phyloP scores from a whole-genome alignment of 2,888 invertebrate genomes.

The Bellardia bayeri region DNA sequence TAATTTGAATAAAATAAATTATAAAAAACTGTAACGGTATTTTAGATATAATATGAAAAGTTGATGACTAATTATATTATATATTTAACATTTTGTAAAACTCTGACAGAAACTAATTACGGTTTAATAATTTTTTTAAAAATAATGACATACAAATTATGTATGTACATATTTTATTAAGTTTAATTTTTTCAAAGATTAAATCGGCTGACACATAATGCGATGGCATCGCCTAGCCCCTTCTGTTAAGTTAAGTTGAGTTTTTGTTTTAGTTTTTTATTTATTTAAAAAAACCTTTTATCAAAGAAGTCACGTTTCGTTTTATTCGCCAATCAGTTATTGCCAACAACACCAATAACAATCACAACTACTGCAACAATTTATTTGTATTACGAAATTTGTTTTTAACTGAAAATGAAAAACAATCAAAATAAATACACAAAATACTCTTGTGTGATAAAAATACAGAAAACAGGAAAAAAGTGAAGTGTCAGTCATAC shows the following conservation, averaged over 20 bases:
- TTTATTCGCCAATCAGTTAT: conserved; percentile 27
- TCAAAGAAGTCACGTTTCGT: conserved; percentile 53
- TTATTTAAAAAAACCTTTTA: conserved; percentile 26
- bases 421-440: conserved; percentile 57
- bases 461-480: background rate
- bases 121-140: too few species aligned
- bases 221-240: conserved; percentile 1
- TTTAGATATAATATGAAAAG: too few species aligned
- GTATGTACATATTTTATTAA: background rate
- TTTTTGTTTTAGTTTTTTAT: conserved; percentile 7
- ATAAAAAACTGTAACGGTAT: too few species aligned
- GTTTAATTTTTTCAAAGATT: background rate
- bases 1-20: too few species aligned
- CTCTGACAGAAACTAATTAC: too few species aligned
- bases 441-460: background rate
- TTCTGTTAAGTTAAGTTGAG: background rate
- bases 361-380: conserved; percentile 16
- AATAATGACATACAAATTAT: background rate
- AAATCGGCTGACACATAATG: conserved; percentile 6
- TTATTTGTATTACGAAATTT: conserved; percentile 42
- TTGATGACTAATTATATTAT: too few species aligned
- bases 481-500: conserved; percentile 10
- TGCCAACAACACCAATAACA: conserved; percentile 16
- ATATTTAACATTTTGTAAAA: too few species aligned
- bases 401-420: conserved; percentile 21